Evolutionary conservation across 1,140 invertebrate genomes (phyloP).

Genomic region (Potamilus streckersoni): DNA sequence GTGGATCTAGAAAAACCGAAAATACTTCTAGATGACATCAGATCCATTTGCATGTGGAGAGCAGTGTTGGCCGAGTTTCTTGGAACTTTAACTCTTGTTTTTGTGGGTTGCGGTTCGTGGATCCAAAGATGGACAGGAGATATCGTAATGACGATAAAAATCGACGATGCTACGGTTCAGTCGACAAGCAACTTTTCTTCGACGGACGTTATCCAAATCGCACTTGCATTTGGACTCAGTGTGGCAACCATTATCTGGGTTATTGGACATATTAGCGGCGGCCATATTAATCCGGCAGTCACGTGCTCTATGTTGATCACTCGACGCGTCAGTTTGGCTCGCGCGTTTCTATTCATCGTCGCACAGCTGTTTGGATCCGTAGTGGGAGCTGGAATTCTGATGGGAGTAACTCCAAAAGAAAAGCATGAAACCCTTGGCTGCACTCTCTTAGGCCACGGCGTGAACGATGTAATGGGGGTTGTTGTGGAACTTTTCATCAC

Average conservation of each 20-base stretch:
- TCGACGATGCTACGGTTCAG: no score
- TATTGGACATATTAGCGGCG: constrained; percentile 2
- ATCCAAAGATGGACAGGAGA: not conserved
- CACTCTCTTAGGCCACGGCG: not conserved
- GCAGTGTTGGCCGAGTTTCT: not conserved
- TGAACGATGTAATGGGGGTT: not conserved
- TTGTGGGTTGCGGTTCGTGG: not conserved
- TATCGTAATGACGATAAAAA: no score
- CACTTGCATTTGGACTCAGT: not conserved
- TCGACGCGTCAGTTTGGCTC: not conserved
- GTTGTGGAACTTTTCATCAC: not conserved
- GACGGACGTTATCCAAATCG: not conserved
- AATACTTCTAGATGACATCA: not conserved
- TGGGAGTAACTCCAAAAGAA: not conserved
- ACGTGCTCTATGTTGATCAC: not conserved
- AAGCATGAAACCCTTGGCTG: not conserved
- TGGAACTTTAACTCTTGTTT: not conserved
- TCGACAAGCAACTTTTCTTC: not conserved
- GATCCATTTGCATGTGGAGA: not conserved
- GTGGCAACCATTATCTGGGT: not conserved
- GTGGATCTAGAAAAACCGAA: not conserved
- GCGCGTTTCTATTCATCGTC: not conserved
- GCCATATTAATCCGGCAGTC: not conserved
- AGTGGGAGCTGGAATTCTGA: not conserved
- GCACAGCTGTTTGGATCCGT: not conserved